phyloP scores from a whole-genome alignment of 1,140 invertebrate species.

The Pseudoatta argentina region DNA sequence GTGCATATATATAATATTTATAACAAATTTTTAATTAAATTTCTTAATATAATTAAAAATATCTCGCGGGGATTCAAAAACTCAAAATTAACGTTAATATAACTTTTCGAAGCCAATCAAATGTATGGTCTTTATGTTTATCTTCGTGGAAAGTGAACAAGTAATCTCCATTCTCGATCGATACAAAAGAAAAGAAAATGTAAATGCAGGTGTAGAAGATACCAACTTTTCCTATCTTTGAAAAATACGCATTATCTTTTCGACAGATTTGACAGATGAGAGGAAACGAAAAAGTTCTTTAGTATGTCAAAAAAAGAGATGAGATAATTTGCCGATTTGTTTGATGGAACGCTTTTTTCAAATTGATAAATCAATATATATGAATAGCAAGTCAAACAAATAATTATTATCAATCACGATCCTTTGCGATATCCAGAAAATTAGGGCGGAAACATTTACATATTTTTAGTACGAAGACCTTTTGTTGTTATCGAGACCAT shows the following conservation, averaged over 20 bases:
- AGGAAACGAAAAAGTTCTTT: neutral
- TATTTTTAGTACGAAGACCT: conserved; percentile 30
- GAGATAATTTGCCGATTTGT: neutral
- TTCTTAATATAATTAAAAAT: neutral
- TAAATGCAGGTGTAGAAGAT: neutral
- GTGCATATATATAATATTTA: neutral
- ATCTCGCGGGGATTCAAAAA: neutral
- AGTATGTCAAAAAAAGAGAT: neutral
- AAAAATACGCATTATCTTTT: neutral
- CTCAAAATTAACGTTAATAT: neutral
- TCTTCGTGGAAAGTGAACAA: neutral
- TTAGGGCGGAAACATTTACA: neutral
- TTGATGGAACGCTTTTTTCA: neutral
- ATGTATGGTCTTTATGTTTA: neutral
- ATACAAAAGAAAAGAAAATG: neutral
- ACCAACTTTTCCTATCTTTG: neutral
- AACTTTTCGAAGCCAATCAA: conserved; percentile 10
- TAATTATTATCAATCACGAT: neutral
- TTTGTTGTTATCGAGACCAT: neutral
- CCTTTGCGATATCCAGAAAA: conserved; percentile 1
- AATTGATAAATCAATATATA: conserved; percentile 36
- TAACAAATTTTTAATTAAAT: neutral
- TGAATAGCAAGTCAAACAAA: conserved; percentile 4
- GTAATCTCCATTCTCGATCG: neutral
- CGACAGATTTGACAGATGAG: neutral